Evolutionary conservation across 2,113 vertebrate species (phyloP), one percentile per base, ranked within the genome.

Genomic region (Rhea pennata): DNA sequence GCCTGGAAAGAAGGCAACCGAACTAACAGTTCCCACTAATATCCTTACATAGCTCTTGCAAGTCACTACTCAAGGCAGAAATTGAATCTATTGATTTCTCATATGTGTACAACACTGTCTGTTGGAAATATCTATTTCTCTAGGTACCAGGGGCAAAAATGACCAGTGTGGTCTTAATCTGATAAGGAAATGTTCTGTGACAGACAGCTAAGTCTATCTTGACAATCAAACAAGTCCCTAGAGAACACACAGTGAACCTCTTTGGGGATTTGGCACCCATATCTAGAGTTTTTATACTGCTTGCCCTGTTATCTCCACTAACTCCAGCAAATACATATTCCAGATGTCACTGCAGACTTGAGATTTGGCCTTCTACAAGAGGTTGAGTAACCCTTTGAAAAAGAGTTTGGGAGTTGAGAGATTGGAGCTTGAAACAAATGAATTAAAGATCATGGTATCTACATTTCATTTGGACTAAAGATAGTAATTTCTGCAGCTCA

Each of bases 211-310:
- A 75, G 21, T 48, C 31, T 81, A 71, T 20, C 14, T 53, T 76
- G 12, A 39, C 17, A 59, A 69, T 31, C 58, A 84, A n/a, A 58
- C 39, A 33, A 62, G 10, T 51, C 59, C 54, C 36, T 81, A 74
- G 36, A 66, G 33, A 78, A 54, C 20, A 89, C 44, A 6, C 46
- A 50, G n/a, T 29, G 72, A 84, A 50, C 15, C 21, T 89, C 29
- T 24, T 26, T 6, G 74, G 29, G 12, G 6, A 1, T 46, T 31
- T 65, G 24, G 27, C 12, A 71, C 6, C 3, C 0, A 2, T 31
- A 79, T 69, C 70, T 71, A 31, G 15, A 51, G 26, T 14, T 91
- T 92, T 84, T 71, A 67, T n/a, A 42, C 3, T 48, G 14, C 84
- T 56, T 85, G 87, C 42, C 27, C 39, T 72, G 9, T 65, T 86